These are phyloP conservation scores for Lepidurus apus DNA, from an alignment of 1,140 invertebrate genomes.

Conservation along the genomic window DNA sequence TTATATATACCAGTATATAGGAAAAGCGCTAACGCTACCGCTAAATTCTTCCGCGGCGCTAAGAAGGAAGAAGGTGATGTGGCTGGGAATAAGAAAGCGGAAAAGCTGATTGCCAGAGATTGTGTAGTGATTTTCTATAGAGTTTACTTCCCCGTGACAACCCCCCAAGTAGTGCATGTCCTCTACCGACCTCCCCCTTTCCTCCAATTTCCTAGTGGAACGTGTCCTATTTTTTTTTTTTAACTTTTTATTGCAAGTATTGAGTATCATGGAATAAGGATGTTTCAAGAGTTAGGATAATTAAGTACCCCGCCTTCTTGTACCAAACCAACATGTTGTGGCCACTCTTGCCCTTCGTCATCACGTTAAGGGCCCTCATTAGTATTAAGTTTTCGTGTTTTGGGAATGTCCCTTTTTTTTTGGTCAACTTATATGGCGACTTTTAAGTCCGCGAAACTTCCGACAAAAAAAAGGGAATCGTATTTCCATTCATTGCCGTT, in stretches of 20 bases:
- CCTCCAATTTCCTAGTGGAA: too few species aligned
- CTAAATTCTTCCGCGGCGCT: background rate
- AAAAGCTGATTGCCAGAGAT: constrained; percentile 10
- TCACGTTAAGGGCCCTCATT: background rate
- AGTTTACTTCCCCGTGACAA: background rate
- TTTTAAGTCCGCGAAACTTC: background rate
- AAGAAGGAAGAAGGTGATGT: constrained; percentile 10
- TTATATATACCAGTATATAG: background rate
- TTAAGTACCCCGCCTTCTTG: too few species aligned
- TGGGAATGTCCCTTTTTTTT: constrained; percentile 5
- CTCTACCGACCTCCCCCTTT: too few species aligned
- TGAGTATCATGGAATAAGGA: too few species aligned
- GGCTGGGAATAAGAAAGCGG: constrained; percentile 13
- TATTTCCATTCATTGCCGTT: background rate
- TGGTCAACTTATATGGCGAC: background rate
- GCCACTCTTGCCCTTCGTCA: background rate
- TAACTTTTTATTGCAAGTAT: too few species aligned
- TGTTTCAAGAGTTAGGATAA: too few species aligned
- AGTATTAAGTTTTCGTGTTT: background rate
- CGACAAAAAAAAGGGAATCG: background rate
- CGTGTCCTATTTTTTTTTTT: background rate
- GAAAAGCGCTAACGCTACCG: background rate
- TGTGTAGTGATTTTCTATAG: background rate
- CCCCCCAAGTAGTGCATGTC: background rate
- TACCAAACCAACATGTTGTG: background rate